Evolutionary conservation across 2,888 invertebrate genomes (phyloP), one percentile per base, ranked within the genome.

Genomic region (Gymnoscelis rufifasciata): DNA sequence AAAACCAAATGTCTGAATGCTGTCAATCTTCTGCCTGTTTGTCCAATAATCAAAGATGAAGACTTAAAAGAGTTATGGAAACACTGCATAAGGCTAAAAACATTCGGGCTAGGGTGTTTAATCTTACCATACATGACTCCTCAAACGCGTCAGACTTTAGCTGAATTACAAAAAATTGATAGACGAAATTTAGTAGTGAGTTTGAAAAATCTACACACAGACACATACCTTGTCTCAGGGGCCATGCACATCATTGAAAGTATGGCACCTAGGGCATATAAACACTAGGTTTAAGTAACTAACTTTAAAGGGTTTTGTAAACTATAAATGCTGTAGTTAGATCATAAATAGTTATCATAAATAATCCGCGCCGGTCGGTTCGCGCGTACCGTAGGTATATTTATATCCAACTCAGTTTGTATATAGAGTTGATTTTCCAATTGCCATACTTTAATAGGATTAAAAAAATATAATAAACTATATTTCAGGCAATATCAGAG

Each of bases 51-150:
- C 31, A 82, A 79, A 62, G 84, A 86, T 62, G 80, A 83, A 47
- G 88, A 88, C 60, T 69, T 89, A 48, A 64, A 78, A 44, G 81
- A 82, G 61, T 80, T 89, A 57, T 89, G 88, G 88, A 83, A 78
- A 57, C 77, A 88, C 59, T 87, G 87, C 62, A 57, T 89, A 6
- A 73, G 86, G 49, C 81, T 81, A 53, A 87, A 86, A 65, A 78
- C 77, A 47, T 68, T 74, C 51, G 87, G 87, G 29, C 62, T 89
- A 42, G 89, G 84, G 28, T 84, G 86, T 56, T 70, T 88, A 59
- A 64, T 87, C 49, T 65, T 89, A 59, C 89, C 89, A 7, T 88
- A 88, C 46, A 82, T 88, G 74, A 78, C 80, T 13, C 57, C 68
- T 6, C 61, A 81, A 63, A 72, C 75, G 27, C 71, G 88, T 39